A percentile compares a stretch with the other conserved stretches of the same genome.
phyloP scores from a whole-genome alignment of 2,888 invertebrate species.

The Epirrhoe tristata region DNA sequence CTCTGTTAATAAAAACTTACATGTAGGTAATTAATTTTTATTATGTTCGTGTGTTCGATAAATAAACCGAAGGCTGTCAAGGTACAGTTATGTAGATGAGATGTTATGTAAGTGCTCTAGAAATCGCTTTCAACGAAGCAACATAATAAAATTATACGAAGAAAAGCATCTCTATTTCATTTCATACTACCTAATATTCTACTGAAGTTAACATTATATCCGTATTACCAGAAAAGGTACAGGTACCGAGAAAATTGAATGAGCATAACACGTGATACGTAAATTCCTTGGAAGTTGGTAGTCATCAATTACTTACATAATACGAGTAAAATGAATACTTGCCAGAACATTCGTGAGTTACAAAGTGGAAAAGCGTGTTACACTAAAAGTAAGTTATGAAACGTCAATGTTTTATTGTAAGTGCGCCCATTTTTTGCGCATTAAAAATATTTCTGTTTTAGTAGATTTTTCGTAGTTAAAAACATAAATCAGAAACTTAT shows the following conservation, averaged over 20 bases:
- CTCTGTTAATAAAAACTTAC: no score
- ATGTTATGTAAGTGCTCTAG: not conserved
- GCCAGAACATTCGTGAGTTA: not conserved
- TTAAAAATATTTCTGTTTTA: not conserved
- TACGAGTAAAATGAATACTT: not conserved
- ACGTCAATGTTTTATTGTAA: not conserved
- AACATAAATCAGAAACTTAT: no score
- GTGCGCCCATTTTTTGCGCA: not conserved
- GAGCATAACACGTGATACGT: constrained; percentile 1
- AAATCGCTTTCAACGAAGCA: constrained; percentile 10
- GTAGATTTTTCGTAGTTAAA: no score
- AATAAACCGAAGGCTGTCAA: no score
- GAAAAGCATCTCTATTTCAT: constrained; percentile 19
- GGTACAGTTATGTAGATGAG: no score
- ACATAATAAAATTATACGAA: constrained; percentile 23
- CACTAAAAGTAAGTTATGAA: not conserved
- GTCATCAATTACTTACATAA: not conserved
- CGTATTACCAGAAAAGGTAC: constrained; percentile 17
- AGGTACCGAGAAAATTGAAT: constrained; percentile 21
- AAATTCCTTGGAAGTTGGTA: not conserved
- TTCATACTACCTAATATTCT: constrained; percentile 19
- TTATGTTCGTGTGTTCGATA: no score
- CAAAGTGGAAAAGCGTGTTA: not conserved
- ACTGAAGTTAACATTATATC: constrained; percentile 22
- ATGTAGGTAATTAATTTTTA: no score